These are phyloP conservation scores for Caenorhabditis brenneri DNA, from an alignment of 1,140 invertebrate genomes.

Conservation along the genomic window DNA sequence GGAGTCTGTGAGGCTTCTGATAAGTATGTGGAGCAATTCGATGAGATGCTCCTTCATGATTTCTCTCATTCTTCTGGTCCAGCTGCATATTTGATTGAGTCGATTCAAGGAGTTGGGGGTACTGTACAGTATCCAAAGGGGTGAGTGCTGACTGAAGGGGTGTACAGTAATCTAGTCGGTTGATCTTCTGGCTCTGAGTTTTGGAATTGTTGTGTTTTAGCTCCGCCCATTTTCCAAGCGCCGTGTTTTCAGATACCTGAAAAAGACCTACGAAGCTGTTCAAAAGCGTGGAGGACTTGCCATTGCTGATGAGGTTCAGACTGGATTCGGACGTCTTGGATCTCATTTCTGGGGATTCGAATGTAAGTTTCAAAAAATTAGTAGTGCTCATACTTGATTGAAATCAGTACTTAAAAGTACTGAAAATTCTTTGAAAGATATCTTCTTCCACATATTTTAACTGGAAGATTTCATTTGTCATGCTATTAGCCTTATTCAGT, in stretches of 20 bases:
- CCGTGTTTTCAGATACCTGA: slow-evolving; percentile 76
- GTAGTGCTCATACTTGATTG: no score
- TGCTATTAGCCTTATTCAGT: no score
- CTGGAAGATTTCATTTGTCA: no score
- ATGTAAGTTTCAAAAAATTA: slow-evolving; percentile 68
- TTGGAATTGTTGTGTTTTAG: no score
- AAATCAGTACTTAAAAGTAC: no score
- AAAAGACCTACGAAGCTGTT: slow-evolving; percentile 81
- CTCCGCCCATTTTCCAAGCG: no score
- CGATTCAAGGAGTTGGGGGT: slow-evolving; percentile 88
- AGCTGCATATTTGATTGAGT: slow-evolving; percentile 89
- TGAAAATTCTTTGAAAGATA: no score
- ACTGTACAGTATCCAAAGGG: slow-evolving; percentile 83
- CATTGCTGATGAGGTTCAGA: slow-evolving; percentile 93
- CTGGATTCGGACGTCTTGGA: slow-evolving; percentile 91
- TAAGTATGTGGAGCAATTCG: slow-evolving; percentile 79
- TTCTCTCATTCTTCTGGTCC: slow-evolving; percentile 78
- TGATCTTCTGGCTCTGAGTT: no score
- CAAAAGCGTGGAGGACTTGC: slow-evolving; percentile 83
- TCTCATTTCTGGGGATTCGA: slow-evolving; percentile 94
- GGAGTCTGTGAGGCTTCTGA: slow-evolving; percentile 47
- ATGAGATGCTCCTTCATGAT: slow-evolving; percentile 80
- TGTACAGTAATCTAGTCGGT: no score
- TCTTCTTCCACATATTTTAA: no score
- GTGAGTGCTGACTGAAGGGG: background rate